Percentiles rank a stretch among this genome's conserved stretches.
Evolutionary conservation across 92 coral and sea anemone genomes (phyloP).

Genomic region (Pocillopora meandrina): DNA sequence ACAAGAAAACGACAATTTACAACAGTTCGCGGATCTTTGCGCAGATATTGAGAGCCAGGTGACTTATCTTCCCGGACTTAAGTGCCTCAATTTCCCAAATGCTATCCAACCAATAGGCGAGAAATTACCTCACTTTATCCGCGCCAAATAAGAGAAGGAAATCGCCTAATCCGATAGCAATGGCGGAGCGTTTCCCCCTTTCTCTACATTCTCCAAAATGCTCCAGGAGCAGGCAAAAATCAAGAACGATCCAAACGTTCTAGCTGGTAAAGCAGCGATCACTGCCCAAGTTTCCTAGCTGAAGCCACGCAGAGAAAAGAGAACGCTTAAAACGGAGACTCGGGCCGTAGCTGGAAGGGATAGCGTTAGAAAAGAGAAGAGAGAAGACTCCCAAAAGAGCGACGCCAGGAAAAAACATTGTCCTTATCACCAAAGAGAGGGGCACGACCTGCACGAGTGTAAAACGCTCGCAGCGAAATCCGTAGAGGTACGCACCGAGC

Average conservation of each 20-base stretch:
- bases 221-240: conserved; percentile 45
- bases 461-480: conserved; percentile 48
- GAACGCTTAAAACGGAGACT: conserved; percentile 20
- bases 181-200: conserved; percentile 39
- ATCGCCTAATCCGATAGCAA: conserved; percentile 35
- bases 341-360: too few relatives aligned
- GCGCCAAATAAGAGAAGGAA: conserved; percentile 57
- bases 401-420: conserved; percentile 42
- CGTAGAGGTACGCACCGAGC: too few relatives aligned
- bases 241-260: conserved; percentile 57
- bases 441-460: conserved; percentile 56
- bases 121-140: conserved; percentile 42
- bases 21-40: conserved; percentile 61
- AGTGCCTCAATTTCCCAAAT: conserved; percentile 53
- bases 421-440: conserved; percentile 59
- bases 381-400: not conserved
- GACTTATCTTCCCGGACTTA: conserved; percentile 47
- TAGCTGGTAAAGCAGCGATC: conserved; percentile 27
- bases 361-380: conserved; percentile 26
- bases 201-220: conserved; percentile 34
- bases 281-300: conserved; percentile 13
- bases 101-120: conserved; percentile 49
- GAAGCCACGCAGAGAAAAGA: not conserved
- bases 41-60: conserved; percentile 57
- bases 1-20: conserved; percentile 36